phyloP scores from a whole-genome alignment of 1,140 invertebrate genomes.

The Lepidotrigona ventralis region DNA sequence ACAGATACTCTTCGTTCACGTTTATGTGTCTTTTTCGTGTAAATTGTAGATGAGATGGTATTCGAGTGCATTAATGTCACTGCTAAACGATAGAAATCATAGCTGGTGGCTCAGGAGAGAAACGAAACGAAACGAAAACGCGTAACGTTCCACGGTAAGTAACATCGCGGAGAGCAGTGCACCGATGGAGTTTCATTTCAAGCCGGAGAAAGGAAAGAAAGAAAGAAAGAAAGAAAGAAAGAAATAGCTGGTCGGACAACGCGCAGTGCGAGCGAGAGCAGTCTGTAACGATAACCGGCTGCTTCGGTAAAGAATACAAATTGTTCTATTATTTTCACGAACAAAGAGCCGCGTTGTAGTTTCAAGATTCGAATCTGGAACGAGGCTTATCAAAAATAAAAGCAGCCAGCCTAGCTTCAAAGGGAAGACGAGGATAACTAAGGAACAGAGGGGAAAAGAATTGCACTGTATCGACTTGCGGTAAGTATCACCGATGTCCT shows the following conservation, averaged over 20 bases:
- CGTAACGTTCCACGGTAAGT: constrained; percentile 21
- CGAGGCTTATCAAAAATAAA: constrained; percentile 44
- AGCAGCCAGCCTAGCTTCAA: neutral
- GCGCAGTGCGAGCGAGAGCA: neutral
- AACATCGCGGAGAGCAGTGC: neutral
- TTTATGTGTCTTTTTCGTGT: neutral
- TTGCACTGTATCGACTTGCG: neutral
- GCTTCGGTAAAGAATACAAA: constrained; percentile 39
- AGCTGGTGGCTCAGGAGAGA: neutral
- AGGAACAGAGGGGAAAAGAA: neutral
- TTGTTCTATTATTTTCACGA: constrained; percentile 36
- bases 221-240: neutral
- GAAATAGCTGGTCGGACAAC: constrained; percentile 1
- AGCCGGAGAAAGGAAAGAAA: neutral
- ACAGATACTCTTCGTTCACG: neutral
- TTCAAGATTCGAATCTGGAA: constrained; percentile 32
- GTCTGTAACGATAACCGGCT: constrained; percentile 12
- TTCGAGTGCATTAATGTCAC: neutral
- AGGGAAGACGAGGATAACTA: neutral
- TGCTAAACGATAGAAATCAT: constrained; percentile 1
- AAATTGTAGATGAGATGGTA: neutral
- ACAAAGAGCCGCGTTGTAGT: constrained; percentile 9
- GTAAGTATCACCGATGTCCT: neutral
- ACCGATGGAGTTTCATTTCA: constrained; percentile 15
- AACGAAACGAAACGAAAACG: constrained; percentile 5